phyloP scores from a whole-genome alignment of 2,888 invertebrate species.

The Ctena decussata region DNA sequence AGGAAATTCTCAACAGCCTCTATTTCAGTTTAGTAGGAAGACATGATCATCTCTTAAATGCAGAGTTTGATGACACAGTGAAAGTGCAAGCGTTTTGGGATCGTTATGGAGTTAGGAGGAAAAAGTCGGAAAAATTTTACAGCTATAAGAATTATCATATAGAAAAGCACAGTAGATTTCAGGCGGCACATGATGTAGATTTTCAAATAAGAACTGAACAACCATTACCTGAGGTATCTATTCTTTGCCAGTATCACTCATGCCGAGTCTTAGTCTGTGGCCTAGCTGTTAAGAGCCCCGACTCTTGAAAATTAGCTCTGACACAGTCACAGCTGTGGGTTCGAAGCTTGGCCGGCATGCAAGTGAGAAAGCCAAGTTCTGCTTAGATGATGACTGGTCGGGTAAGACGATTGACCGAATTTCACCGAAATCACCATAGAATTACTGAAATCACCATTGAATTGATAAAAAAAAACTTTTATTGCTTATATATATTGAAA shows the following conservation, averaged over 20 bases:
- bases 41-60: conserved; percentile 72
- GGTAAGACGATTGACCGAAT: no score
- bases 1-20: conserved; percentile 29
- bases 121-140: neutral
- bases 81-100: conserved; percentile 95
- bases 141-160: conserved; percentile 22
- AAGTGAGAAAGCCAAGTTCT: neutral
- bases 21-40: conserved; percentile 40
- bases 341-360: neutral
- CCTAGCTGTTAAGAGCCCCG: no score
- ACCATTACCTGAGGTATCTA: conserved; percentile 91
- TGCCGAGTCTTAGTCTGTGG: no score
- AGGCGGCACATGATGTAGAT: conserved; percentile 53
- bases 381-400: no score
- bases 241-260: no score
- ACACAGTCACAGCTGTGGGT: neutral
- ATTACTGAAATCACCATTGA: no score
- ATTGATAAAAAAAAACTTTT: no score
- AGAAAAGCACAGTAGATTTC: conserved; percentile 90
- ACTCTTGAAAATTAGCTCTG: no score
- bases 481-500: no score
- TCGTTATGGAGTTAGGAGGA: conserved; percentile 73
- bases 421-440: no score
- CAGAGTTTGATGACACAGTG: conserved; percentile 92
- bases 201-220: conserved; percentile 91